Evolutionary conservation across 2,888 invertebrate genomes (phyloP), one percentile per base, ranked within the genome.

Genomic region (Hypercompe scribonia): DNA sequence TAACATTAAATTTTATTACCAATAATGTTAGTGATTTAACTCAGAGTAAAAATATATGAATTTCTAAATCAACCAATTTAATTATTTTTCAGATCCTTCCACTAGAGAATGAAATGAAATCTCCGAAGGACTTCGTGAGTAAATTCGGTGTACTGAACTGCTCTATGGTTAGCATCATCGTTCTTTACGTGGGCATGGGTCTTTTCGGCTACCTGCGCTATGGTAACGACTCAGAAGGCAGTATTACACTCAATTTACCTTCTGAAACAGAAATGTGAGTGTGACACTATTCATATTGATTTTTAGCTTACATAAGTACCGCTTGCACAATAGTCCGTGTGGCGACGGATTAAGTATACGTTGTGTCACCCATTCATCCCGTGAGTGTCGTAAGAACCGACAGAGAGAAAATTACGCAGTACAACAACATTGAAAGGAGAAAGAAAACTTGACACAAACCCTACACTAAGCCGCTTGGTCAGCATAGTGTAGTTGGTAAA

Each of bases 101-200:
- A 0, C 90, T 99, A 83, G 99, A 99, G 92, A 99, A 99, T 90
- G 98, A 98, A 90, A 99, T 99, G 99, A 98, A 98, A 90, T 97
- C 97, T 0, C 99, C 99, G 0, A 96, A 97, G 84, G 96, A 96
- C 65, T 99, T 99, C 91, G 97, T 97, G 2, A 97, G 97, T 18
- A 96, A 96, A 66, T 97, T 96, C 75, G 99, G 99, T 5, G 98
- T 99, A 0, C 94, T 99, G 24, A 99, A 99, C 90, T 96, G 97
- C 81, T 96, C 97, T 0, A 99, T 99, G 98, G 90, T 97, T 4
- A 94, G 97, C 71, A 99, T 99, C 75, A 97, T 98, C 3, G 88
- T 97, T 13, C 91, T 99, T n/a, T 99, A 99, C 90, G 97, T 98
- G 8, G 97, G 97, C 33, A 97, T 99, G 96, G 99, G 99, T 1